phyloP scores from a whole-genome alignment of 2,113 vertebrate species.

The Boleophthalmus pectinirostris region DNA sequence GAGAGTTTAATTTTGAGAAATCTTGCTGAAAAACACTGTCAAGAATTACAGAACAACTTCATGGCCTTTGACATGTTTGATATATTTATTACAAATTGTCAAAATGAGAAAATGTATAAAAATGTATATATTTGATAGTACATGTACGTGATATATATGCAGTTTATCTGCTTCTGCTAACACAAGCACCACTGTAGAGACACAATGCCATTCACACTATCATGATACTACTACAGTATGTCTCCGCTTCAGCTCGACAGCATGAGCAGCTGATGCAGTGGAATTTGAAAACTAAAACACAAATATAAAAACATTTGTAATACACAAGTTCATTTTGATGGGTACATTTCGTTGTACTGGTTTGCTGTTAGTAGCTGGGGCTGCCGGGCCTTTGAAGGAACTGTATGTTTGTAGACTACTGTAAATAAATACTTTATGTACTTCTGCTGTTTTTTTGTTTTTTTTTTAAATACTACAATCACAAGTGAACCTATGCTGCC shows the following conservation, averaged over 20 bases:
- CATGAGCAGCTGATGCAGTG: neutral
- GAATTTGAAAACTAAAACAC: neutral
- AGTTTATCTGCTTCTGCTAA: neutral
- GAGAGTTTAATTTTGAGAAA: no score
- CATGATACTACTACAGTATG: neutral
- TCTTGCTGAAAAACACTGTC: no score
- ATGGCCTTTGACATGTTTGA: neutral
- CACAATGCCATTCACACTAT: neutral
- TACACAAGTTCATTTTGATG: neutral
- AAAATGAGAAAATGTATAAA: constrained; percentile 25
- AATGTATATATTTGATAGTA: constrained; percentile 13
- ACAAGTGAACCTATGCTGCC: no score
- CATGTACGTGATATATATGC: neutral
- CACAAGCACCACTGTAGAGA: neutral
- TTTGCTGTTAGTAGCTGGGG: neutral
- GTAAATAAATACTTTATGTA: no score
- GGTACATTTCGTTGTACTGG: neutral
- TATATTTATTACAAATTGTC: constrained; percentile 7
- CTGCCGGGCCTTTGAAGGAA: no score
- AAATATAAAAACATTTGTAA: neutral
- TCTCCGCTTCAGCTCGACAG: neutral
- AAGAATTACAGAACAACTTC: neutral
- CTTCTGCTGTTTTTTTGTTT: no score
- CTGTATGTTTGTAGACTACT: no score
- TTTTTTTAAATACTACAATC: no score